phyloP scores from a whole-genome alignment of 2,888 invertebrate species.

The Gerris lacustris region DNA sequence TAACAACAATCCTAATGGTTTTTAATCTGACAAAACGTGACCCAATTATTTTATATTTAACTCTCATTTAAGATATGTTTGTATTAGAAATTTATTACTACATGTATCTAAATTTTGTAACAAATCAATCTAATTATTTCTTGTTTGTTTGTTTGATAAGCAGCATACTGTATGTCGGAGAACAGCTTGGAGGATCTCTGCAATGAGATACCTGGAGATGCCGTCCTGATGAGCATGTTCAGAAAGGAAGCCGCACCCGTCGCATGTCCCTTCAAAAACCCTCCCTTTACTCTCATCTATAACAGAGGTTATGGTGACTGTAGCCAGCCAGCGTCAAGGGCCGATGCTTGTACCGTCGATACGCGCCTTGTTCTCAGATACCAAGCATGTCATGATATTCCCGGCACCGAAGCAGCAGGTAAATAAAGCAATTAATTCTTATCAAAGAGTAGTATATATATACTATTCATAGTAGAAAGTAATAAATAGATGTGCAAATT shows the following conservation, averaged over 20 bases:
- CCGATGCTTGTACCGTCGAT: conserved; percentile 73
- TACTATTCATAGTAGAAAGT: no score
- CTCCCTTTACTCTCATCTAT: conserved; percentile 71
- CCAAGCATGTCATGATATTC: conserved; percentile 69
- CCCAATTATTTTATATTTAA: neutral
- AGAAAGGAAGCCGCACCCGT: conserved; percentile 56
- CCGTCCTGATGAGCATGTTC: conserved; percentile 61
- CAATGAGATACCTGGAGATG: conserved; percentile 57
- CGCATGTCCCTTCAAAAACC: conserved; percentile 67
- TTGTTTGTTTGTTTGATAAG: conserved; percentile 26
- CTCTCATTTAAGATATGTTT: neutral
- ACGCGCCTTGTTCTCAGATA: conserved; percentile 65
- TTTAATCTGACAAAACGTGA: no score
- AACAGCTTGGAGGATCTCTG: conserved; percentile 51
- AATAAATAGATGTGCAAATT: no score
- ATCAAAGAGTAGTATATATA: no score
- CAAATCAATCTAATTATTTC: neutral
- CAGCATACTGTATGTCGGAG: conserved; percentile 48
- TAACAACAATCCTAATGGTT: no score
- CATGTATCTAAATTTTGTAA: no score
- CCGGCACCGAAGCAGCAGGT: conserved; percentile 66
- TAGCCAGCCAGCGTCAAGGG: conserved; percentile 57
- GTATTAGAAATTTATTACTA: neutral
- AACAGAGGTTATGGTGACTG: conserved; percentile 63
- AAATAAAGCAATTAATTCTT: conserved; percentile 29